Evolutionary conservation across 1,140 invertebrate genomes (phyloP).

Genomic region (Adelges cooleyi): DNA sequence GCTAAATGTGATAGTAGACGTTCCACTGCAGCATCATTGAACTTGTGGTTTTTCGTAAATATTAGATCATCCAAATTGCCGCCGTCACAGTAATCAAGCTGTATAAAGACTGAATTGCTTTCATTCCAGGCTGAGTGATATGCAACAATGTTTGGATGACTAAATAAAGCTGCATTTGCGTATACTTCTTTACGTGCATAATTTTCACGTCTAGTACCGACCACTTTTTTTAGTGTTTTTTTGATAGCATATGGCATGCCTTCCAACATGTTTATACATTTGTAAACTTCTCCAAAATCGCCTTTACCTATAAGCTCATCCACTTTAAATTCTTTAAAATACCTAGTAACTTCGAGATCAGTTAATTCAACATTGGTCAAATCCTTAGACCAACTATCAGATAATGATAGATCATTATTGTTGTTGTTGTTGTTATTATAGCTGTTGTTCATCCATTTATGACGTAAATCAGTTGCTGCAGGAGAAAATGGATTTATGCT

Average conservation of each 20-base stretch:
- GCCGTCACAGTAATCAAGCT: conserved; percentile 88
- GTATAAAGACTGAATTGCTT: conserved; percentile 83
- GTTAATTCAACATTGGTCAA: conserved; percentile 9
- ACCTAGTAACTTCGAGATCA: conserved; percentile 10
- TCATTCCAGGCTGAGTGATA: conserved; percentile 92
- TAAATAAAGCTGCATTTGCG: conserved; percentile 77
- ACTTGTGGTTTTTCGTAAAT: conserved; percentile 38
- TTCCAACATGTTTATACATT: conserved; percentile 79
- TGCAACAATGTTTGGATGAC: conserved; percentile 81
- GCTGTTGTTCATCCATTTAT: conserved; percentile 15
- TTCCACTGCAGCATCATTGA: conserved; percentile 51
- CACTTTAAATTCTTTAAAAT: conserved; percentile 32
- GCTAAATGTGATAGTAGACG: conserved; percentile 60
- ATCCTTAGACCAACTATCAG: conserved; percentile 5
- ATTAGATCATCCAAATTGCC: conserved; percentile 62
- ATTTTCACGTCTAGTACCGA: conserved; percentile 57
- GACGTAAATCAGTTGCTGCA: background rate
- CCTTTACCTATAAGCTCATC: conserved; percentile 42
- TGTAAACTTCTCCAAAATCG: conserved; percentile 77
- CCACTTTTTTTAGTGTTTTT: conserved; percentile 65
- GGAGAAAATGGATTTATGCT: conserved; percentile 20
- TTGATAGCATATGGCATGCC: conserved; percentile 87
- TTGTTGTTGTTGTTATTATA: background rate
- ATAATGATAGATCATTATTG: background rate
- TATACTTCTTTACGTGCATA: conserved; percentile 80